phyloP scores from a whole-genome alignment of 2,113 vertebrate genomes.

The Trinectes maculatus region DNA sequence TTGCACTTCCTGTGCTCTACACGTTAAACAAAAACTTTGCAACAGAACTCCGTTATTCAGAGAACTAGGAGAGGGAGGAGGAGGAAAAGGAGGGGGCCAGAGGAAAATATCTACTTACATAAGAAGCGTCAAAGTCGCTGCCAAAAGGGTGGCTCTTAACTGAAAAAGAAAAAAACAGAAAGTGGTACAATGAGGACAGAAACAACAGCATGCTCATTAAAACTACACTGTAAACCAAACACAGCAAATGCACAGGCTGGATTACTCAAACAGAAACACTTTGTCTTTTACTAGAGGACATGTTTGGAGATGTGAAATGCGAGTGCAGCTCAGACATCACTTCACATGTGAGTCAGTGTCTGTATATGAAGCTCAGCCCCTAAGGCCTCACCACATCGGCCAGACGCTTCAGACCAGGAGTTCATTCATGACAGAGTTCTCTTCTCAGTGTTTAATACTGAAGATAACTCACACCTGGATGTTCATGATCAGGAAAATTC shows the following conservation, averaged over 20 bases:
- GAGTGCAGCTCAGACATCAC: slow-evolving; percentile 22
- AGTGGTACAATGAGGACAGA: slow-evolving; percentile 14
- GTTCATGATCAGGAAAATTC: no score
- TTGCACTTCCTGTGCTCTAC: not conserved
- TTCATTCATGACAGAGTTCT: not conserved
- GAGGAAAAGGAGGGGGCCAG: not conserved
- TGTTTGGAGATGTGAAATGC: slow-evolving; percentile 17
- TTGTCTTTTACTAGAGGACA: not conserved
- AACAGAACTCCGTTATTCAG: not conserved
- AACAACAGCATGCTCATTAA: not conserved
- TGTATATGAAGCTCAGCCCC: slow-evolving; percentile 8
- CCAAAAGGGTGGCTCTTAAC: slow-evolving; percentile 82
- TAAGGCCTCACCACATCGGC: slow-evolving; percentile 4
- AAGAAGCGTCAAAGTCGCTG: slow-evolving; percentile 70
- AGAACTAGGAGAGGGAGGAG: not conserved
- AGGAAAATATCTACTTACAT: slow-evolving; percentile 75
- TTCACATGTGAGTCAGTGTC: slow-evolving; percentile 26
- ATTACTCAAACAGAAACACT: not conserved
- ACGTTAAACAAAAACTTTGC: slow-evolving; percentile 1
- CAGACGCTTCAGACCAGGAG: not conserved
- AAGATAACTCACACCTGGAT: not conserved
- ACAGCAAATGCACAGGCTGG: not conserved
- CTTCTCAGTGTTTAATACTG: no score
- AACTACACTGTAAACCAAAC: not conserved
- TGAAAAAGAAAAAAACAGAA: slow-evolving; percentile 44